Conservation (phyloP, 2,797 vertebrate species). For the Sylvia borin region DNA sequence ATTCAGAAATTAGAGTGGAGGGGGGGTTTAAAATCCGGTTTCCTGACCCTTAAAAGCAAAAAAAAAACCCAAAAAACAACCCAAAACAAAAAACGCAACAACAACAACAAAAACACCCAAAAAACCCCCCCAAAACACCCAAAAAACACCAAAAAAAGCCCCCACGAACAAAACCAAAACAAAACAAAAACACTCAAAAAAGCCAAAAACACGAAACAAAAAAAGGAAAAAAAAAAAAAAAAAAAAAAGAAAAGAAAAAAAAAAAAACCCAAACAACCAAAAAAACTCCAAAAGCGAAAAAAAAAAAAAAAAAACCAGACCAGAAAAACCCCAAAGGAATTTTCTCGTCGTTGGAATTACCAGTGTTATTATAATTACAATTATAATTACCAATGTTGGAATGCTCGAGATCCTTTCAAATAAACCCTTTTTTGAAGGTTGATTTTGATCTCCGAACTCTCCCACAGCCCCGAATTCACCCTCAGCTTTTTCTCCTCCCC, state of each 20-base stretch:
- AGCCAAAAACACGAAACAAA: no score
- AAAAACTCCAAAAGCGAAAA: no score
- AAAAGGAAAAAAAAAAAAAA: no score
- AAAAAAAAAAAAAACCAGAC: no score
- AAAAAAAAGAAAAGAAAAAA: background rate
- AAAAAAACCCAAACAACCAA: background rate
- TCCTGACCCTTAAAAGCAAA: background rate
- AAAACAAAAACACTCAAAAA: no score
- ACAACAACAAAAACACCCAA: no score
- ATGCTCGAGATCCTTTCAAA: background rate
- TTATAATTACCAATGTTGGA: no score
- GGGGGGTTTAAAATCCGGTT: background rate
- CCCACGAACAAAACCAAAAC: no score
- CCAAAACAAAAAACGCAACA: no score
- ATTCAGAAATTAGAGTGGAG: background rate
- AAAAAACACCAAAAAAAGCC: no score
- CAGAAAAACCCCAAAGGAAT: background rate
- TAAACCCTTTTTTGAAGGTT: background rate
- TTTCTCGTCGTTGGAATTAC: background rate
- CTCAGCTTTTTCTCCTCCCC: constrained; percentile 12
- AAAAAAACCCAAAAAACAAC: background rate
- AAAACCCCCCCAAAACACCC: no score
- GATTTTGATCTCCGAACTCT: background rate
- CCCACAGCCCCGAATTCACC: constrained; percentile 15
- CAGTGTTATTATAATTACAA: no score